A percentile compares a stretch with the other conserved stretches of the same genome.
Evolutionary conservation across 2,113 vertebrate genomes (phyloP).

Genomic region (Ceratotherium simum): DNA sequence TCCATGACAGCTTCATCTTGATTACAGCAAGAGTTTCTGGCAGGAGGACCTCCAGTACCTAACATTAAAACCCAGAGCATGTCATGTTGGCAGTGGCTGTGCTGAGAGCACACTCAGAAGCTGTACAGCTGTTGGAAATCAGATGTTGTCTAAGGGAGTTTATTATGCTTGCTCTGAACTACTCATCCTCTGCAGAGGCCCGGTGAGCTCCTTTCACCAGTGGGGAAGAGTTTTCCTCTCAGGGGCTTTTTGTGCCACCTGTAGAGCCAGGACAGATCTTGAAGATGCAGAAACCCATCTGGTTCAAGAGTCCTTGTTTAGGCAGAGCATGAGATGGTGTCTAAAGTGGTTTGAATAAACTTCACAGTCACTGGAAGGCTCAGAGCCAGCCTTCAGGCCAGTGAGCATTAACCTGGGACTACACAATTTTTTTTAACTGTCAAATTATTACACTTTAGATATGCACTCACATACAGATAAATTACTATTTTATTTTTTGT

Average conservation of each 20-base stretch:
- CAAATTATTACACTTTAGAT: neutral
- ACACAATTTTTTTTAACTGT: neutral
- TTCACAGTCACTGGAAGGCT: neutral
- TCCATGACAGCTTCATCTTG: slow-evolving; percentile 48
- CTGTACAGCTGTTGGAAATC: slow-evolving; percentile 51
- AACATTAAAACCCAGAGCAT: slow-evolving; percentile 60
- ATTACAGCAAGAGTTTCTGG: slow-evolving; percentile 64
- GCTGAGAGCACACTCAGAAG: slow-evolving; percentile 5
- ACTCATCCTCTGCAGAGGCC: neutral
- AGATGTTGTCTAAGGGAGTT: slow-evolving; percentile 6
- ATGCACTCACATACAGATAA: neutral
- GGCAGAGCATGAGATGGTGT: neutral
- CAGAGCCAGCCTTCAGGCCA: too few species aligned
- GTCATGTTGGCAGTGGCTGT: slow-evolving; percentile 60
- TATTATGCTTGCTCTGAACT: neutral
- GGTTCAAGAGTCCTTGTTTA: neutral
- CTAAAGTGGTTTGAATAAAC: neutral
- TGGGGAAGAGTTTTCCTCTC: neutral
- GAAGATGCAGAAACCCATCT: neutral
- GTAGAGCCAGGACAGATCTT: neutral
- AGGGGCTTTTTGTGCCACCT: neutral
- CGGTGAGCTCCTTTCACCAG: neutral
- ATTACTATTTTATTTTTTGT: neutral
- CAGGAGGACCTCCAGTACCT: slow-evolving; percentile 40
- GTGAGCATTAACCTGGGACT: neutral